phyloP scores from a whole-genome alignment of 2,888 invertebrate genomes.

The Dasypolia templi region DNA sequence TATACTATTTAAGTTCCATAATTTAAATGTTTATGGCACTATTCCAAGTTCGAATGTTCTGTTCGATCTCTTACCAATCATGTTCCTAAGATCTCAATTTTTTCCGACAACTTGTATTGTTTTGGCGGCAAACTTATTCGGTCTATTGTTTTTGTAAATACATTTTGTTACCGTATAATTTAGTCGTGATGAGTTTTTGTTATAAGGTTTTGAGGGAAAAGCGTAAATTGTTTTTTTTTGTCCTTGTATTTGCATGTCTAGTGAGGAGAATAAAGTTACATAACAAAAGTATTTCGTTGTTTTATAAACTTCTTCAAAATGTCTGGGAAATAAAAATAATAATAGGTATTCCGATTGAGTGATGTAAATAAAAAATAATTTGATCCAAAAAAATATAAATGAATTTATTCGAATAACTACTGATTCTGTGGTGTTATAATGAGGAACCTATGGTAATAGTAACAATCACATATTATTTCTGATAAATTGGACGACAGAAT shows the following conservation, averaged over 20 bases:
- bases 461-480: slow-evolving; percentile 70
- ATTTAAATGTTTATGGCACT: slow-evolving; percentile 65
- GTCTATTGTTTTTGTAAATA: slow-evolving; percentile 75
- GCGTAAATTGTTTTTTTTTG: slow-evolving; percentile 80
- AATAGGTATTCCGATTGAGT: slow-evolving; percentile 10
- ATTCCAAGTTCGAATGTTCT: slow-evolving; percentile 67
- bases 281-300: slow-evolving; percentile 74
- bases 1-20: slow-evolving; percentile 66
- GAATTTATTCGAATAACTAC: slow-evolving; percentile 76
- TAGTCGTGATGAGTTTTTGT: slow-evolving; percentile 78
- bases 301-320: slow-evolving; percentile 54
- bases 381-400: slow-evolving; percentile 69
- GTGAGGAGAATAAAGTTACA: slow-evolving; percentile 88
- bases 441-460: slow-evolving; percentile 64
- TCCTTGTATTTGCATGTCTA: slow-evolving; percentile 88
- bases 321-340: slow-evolving; percentile 14
- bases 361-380: slow-evolving; percentile 58
- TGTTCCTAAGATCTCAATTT: slow-evolving; percentile 76
- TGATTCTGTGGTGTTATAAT: slow-evolving; percentile 73
- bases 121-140: slow-evolving; percentile 66
- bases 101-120: slow-evolving; percentile 60
- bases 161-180: slow-evolving; percentile 84
- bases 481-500: slow-evolving; percentile 65
- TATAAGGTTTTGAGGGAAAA: slow-evolving; percentile 76
- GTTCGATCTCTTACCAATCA: slow-evolving; percentile 77